Evolutionary conservation across 2,797 vertebrate genomes (phyloP).

Genomic region (Eurystomus glaucurus): DNA sequence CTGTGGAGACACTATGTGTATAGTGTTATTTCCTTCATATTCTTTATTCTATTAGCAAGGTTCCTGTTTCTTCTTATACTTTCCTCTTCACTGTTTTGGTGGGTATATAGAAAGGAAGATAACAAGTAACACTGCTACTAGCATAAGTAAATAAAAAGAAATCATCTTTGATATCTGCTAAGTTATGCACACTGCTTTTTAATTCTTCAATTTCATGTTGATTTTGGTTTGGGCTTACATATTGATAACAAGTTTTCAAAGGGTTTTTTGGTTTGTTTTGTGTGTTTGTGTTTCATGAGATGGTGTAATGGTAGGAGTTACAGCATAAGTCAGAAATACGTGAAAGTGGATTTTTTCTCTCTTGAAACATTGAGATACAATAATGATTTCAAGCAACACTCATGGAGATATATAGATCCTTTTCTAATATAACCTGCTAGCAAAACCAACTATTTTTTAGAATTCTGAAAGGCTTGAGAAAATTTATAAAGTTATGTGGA

Average conservation of each 20-base stretch:
- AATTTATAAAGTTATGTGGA: neutral
- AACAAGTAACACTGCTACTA: neutral
- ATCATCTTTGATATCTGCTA: neutral
- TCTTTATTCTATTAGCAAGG: neutral
- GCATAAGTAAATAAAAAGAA: neutral
- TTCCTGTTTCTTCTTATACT: neutral
- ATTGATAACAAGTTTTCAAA: neutral
- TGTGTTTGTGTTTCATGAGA: neutral
- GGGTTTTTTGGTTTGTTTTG: neutral
- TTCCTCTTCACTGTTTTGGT: neutral
- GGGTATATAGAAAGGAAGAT: neutral
- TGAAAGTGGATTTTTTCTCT: neutral
- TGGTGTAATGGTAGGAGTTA: neutral
- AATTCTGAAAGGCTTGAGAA: neutral
- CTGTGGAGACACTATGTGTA: neutral
- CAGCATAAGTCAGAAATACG: neutral
- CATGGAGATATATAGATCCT: neutral
- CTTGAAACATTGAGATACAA: neutral
- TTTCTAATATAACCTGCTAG: neutral
- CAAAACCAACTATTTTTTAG: neutral
- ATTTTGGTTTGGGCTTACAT: neutral
- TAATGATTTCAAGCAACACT: neutral
- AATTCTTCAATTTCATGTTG: neutral
- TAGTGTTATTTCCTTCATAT: neutral
- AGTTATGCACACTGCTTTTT: neutral